These are phyloP conservation scores for Pyrgus malvae DNA, from an alignment of 2,888 invertebrate species.

Conservation along the genomic window DNA sequence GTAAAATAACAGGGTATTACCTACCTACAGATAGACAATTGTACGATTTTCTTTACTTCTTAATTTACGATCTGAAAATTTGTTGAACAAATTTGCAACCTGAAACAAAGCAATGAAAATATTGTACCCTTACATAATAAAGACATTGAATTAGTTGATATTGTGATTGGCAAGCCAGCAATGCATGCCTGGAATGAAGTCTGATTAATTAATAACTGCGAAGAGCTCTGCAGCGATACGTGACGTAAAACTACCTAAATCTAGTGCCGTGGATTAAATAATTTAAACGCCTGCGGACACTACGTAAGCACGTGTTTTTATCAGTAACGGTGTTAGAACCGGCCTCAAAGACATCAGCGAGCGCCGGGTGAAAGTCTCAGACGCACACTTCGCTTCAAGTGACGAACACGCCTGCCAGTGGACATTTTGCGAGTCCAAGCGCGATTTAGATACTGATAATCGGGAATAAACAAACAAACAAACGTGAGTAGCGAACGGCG, in stretches of 20 bases:
- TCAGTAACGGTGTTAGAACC: slow-evolving; percentile 72
- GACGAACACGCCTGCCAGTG: slow-evolving; percentile 55
- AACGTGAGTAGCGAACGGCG: slow-evolving; percentile 40
- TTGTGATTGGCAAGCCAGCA: neutral
- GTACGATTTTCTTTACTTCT: too few species aligned
- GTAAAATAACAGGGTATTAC: too few species aligned
- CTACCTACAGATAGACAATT: too few species aligned
- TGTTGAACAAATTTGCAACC: too few species aligned
- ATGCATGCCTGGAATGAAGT: neutral
- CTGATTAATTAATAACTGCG: neutral
- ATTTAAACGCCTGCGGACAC: slow-evolving; percentile 43
- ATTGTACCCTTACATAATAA: neutral
- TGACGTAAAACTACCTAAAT: slow-evolving; percentile 2
- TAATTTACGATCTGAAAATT: too few species aligned
- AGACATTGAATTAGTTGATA: neutral
- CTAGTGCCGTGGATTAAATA: slow-evolving; percentile 30
- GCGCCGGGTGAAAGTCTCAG: slow-evolving; percentile 75
- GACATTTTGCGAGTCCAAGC: slow-evolving; percentile 39
- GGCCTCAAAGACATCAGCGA: slow-evolving; percentile 61
- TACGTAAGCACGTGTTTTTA: slow-evolving; percentile 59
- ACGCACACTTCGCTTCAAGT: slow-evolving; percentile 62
- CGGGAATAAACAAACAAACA: slow-evolving; percentile 68
- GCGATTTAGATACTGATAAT: slow-evolving; percentile 52
- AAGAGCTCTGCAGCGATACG: neutral
- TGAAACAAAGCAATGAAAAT: too few species aligned